Evolutionary conservation across 2,797 vertebrate genomes (phyloP).

Genomic region (Choloepus didactylus): DNA sequence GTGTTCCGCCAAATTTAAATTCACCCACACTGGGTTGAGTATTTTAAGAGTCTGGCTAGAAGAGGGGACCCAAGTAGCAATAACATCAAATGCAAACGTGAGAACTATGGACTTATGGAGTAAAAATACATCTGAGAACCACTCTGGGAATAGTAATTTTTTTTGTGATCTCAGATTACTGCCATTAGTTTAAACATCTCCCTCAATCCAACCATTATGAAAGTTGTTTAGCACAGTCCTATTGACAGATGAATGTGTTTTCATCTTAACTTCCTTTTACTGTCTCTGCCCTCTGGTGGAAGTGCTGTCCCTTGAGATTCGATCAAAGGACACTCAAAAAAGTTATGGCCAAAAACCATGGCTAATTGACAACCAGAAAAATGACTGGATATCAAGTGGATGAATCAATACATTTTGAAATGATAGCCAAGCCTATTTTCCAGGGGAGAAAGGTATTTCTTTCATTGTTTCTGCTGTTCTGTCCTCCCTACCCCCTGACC

Average conservation of each 20-base stretch:
- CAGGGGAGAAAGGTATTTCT: neutral
- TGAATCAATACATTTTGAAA: conserved; percentile 19
- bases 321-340: conserved; percentile 55
- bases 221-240: neutral
- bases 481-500: neutral
- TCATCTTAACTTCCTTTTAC: conserved; percentile 59
- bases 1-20: neutral
- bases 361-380: conserved; percentile 31
- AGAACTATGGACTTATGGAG: neutral
- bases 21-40: neutral
- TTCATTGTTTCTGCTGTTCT: neutral
- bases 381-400: neutral
- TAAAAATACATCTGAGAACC: conserved; percentile 3
- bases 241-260: neutral
- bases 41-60: neutral
- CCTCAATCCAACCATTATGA: neutral
- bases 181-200: conserved; percentile 4
- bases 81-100: neutral
- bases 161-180: conserved; percentile 52
- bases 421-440: neutral
- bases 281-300: conserved; percentile 19
- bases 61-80: neutral
- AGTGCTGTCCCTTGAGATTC: conserved; percentile 27
- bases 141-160: neutral
- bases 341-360: neutral